phyloP scores from a whole-genome alignment of 2,888 invertebrate species.

The Thymelicus sylvestris region DNA sequence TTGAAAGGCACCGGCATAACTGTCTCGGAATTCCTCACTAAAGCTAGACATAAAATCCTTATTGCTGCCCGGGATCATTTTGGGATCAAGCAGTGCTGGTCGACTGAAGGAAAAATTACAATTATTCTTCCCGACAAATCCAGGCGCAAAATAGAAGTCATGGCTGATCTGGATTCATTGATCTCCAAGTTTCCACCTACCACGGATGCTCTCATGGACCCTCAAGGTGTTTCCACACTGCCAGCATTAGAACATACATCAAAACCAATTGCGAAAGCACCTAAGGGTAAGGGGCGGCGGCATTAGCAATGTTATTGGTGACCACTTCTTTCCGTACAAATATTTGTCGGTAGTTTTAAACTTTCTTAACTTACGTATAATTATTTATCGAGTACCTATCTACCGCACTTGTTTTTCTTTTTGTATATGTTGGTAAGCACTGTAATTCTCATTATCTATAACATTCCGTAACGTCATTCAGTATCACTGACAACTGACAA shows the following conservation, averaged over 20 bases:
- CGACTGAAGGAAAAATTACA: not conserved
- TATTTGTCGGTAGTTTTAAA: no score
- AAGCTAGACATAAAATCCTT: not conserved
- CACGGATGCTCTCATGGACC: not conserved
- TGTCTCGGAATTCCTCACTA: not conserved
- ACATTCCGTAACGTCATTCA: no score
- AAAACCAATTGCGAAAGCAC: not conserved
- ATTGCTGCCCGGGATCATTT: not conserved
- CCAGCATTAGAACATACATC: not conserved
- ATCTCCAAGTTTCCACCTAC: not conserved
- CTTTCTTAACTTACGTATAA: no score
- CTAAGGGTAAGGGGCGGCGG: not conserved
- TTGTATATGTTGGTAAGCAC: no score
- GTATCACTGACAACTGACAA: no score
- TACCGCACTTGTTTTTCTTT: no score
- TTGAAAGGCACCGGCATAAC: not conserved
- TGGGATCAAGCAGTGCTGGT: not conserved
- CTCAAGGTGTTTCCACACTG: not conserved
- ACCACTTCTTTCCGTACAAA: no score
- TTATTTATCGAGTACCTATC: no score
- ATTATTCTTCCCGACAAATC: slow-evolving; percentile 6
- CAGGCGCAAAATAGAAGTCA: slow-evolving; percentile 2
- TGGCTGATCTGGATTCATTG: not conserved
- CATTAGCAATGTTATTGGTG: not conserved
- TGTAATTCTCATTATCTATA: no score